Evolutionary conservation across 92 coral and sea anemone genomes (phyloP).

Genomic region (Bergia sp.): DNA sequence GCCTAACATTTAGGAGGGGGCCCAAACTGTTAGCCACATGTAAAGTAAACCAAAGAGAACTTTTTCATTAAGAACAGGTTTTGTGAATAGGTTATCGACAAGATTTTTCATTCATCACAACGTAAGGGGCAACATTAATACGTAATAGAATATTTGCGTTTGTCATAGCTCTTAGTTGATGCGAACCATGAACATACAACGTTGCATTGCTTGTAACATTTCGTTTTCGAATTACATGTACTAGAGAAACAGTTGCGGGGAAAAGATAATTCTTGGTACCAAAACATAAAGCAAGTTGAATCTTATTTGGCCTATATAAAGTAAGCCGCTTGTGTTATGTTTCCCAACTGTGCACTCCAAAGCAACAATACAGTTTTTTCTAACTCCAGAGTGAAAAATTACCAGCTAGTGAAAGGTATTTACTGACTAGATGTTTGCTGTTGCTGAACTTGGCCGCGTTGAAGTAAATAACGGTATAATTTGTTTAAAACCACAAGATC

Average conservation of each 20-base stretch:
- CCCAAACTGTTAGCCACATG: neutral
- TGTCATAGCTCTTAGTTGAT: neutral
- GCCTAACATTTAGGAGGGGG: neutral
- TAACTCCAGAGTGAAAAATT: neutral
- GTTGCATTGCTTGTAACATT: neutral
- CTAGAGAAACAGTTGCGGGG: neutral
- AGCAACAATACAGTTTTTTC: neutral
- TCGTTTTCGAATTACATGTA: neutral
- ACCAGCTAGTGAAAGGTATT: too few species aligned
- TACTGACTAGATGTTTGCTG: neutral
- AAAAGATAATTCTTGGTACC: neutral
- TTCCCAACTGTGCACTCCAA: neutral
- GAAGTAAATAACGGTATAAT: neutral
- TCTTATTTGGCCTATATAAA: neutral
- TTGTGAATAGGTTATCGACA: neutral
- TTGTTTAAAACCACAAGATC: constrained; percentile 26
- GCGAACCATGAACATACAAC: neutral
- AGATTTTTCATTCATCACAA: neutral
- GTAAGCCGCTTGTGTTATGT: neutral
- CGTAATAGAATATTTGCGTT: neutral
- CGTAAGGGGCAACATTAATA: neutral
- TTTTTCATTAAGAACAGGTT: neutral
- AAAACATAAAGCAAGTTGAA: neutral
- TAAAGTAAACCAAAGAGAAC: neutral
- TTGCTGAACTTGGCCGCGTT: neutral